These are phyloP conservation scores for Nebria ingens DNA, from an alignment of 1,140 invertebrate species.

Conservation along the genomic window DNA sequence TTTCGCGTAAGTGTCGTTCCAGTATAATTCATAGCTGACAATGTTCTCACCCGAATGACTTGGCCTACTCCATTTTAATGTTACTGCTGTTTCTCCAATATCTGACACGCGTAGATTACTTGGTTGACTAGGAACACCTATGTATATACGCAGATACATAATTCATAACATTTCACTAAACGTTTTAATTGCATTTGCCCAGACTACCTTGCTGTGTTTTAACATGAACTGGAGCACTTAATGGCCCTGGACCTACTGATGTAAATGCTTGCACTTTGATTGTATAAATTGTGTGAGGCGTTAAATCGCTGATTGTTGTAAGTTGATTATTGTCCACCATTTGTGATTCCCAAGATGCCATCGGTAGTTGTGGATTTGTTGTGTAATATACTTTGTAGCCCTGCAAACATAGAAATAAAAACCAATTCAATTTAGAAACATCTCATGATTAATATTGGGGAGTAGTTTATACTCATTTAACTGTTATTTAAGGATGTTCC, in stretches of 20 bases:
- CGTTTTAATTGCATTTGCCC: neutral
- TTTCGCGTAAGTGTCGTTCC: slow-evolving; percentile 93
- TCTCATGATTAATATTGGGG: no score
- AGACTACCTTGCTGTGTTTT: slow-evolving; percentile 86
- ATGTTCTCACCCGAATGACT: slow-evolving; percentile 85
- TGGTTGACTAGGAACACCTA: slow-evolving; percentile 87
- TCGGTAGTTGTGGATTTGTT: slow-evolving; percentile 69
- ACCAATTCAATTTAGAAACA: no score
- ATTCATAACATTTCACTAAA: slow-evolving; percentile 14
- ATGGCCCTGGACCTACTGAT: slow-evolving; percentile 79
- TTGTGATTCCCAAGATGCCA: slow-evolving; percentile 85
- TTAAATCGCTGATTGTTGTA: slow-evolving; percentile 86
- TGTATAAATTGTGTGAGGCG: slow-evolving; percentile 81
- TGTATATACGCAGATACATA: slow-evolving; percentile 8
- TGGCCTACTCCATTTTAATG: slow-evolving; percentile 82
- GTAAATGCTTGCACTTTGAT: slow-evolving; percentile 86
- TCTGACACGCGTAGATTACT: slow-evolving; percentile 75
- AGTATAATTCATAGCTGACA: slow-evolving; percentile 90
- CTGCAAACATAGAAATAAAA: slow-evolving; percentile 46
- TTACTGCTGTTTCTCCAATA: slow-evolving; percentile 72
- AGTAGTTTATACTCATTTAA: no score
- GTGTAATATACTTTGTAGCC: slow-evolving; percentile 98
- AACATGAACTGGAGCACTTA: slow-evolving; percentile 85
- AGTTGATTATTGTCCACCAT: slow-evolving; percentile 86
- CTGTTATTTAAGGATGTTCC: no score